Percentiles rank a stretch among this genome's conserved stretches.
Evolutionary conservation across 1,140 invertebrate species (phyloP).

Genomic region (Brachionus asplanchnoidis): DNA sequence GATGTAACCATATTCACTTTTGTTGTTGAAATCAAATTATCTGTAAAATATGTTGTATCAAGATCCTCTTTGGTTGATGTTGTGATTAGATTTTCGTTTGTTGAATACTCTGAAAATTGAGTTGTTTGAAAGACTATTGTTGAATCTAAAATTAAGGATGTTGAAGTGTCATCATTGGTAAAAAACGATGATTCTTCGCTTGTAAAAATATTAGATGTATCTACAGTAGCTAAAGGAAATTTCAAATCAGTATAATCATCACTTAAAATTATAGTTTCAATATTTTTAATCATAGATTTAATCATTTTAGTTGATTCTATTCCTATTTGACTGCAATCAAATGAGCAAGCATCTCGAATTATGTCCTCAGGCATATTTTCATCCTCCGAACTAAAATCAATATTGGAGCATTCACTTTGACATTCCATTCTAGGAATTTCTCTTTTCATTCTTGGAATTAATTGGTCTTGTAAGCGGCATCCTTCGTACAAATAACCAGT

Average conservation of each 20-base stretch:
- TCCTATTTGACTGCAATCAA: background rate
- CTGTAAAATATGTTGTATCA: too few species aligned
- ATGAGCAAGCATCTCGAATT: background rate
- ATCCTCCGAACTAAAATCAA: background rate
- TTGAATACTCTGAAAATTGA: too few species aligned
- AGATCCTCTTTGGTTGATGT: too few species aligned
- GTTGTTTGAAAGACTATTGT: too few species aligned
- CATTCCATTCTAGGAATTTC: too few species aligned
- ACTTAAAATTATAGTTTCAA: background rate
- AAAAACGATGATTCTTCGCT: too few species aligned
- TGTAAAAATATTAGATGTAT: background rate
- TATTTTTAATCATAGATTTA: background rate
- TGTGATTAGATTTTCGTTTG: too few species aligned
- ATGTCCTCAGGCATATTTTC: background rate
- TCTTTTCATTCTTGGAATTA: background rate
- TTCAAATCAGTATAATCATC: background rate
- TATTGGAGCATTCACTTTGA: background rate
- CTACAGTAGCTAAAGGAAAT: background rate
- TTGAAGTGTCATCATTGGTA: too few species aligned
- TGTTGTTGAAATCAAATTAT: too few species aligned
- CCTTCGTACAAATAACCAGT: background rate
- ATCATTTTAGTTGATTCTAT: background rate
- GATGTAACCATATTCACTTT: too few species aligned
- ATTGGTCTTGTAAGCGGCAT: background rate
- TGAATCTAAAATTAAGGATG: too few species aligned